A percentile compares a stretch with the other conserved stretches of the same genome.
Conservation (phyloP, 2,888 invertebrate species). For the Callimorpha dominula region DNA sequence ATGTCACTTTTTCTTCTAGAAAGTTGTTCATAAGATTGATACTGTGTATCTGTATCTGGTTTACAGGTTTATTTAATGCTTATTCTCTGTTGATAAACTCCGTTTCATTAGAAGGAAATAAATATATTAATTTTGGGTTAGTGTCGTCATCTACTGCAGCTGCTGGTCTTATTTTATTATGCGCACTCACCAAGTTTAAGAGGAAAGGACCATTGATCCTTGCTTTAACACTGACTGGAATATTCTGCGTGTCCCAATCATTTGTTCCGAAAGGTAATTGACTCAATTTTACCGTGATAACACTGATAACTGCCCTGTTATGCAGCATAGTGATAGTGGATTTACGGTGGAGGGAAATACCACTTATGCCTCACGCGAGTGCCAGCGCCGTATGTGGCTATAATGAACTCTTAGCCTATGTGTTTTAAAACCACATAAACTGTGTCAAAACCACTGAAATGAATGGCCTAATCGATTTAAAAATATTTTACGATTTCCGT, state of each 20-base stretch:
- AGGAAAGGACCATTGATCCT: constrained; percentile 74
- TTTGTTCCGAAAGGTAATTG: constrained; percentile 35
- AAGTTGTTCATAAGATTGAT: constrained; percentile 60
- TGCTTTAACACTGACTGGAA: constrained; percentile 31
- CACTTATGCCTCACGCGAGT: too few relatives aligned
- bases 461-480: too few relatives aligned
- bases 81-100: constrained; percentile 90
- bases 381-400: too few relatives aligned
- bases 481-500: too few relatives aligned
- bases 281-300: too few relatives aligned
- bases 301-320: too few relatives aligned
- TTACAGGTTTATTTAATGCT: constrained; percentile 77
- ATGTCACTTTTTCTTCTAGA: constrained; percentile 53
- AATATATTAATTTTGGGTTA: constrained; percentile 90
- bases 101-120: constrained; percentile 90
- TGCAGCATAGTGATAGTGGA: too few relatives aligned
- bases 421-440: too few relatives aligned
- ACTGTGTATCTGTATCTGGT: constrained; percentile 67
- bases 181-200: constrained; percentile 81
- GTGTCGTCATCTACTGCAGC: constrained; percentile 86
- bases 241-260: constrained; percentile 36
- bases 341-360: too few relatives aligned
- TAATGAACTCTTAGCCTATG: too few relatives aligned
- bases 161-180: constrained; percentile 82
- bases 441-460: too few relatives aligned